phyloP scores from a whole-genome alignment of 1,140 invertebrate species.

The Ceratina calcarata region DNA sequence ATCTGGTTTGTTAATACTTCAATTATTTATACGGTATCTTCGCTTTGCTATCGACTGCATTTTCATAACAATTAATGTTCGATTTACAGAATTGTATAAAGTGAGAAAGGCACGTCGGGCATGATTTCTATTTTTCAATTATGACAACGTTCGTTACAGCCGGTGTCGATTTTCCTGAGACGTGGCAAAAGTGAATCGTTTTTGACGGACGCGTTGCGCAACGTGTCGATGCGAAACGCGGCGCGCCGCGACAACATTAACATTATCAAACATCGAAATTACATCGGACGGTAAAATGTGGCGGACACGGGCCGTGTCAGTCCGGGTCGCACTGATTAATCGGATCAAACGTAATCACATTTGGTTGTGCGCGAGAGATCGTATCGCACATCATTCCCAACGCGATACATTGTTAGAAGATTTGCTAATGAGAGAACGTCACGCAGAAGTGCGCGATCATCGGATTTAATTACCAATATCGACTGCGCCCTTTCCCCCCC shows the following conservation, averaged over 20 bases:
- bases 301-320: neutral
- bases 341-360: slow-evolving; percentile 49
- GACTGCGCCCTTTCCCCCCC: neutral
- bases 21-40: no score
- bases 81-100: no score
- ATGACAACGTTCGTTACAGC: no score
- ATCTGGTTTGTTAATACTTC: no score
- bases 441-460: slow-evolving; percentile 48
- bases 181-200: neutral
- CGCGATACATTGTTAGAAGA: slow-evolving; percentile 44
- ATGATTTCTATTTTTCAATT: no score
- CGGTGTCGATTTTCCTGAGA: neutral
- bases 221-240: neutral
- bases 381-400: slow-evolving; percentile 16
- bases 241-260: slow-evolving; percentile 32
- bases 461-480: slow-evolving; percentile 57
- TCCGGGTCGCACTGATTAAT: slow-evolving; percentile 30
- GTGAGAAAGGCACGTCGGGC: no score
- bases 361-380: slow-evolving; percentile 29
- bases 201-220: slow-evolving; percentile 1
- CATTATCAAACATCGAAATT: slow-evolving; percentile 50
- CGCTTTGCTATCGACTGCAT: no score
- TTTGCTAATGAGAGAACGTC: slow-evolving; percentile 49
- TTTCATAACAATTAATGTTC: no score
- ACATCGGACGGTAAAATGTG: slow-evolving; percentile 33